Percentiles rank a stretch among this genome's conserved stretches.
Evolutionary conservation across 2,113 vertebrate species (phyloP).

Genomic region (Sapayoa aenigma): DNA sequence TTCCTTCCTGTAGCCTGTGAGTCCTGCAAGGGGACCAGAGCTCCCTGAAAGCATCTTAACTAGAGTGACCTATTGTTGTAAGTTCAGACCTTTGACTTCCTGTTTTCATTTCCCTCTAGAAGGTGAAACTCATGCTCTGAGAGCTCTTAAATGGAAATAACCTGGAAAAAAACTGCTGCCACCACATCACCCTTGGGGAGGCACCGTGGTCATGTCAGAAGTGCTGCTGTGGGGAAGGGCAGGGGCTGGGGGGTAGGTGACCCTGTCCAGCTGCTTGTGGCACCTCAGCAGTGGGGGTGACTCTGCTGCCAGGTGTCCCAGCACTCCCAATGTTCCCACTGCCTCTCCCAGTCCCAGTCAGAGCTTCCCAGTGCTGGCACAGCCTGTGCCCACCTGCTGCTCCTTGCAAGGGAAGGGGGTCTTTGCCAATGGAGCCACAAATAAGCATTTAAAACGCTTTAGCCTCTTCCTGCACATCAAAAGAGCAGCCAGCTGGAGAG

Average conservation of each 20-base stretch:
- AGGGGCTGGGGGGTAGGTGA: background rate
- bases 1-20: background rate
- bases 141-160: background rate
- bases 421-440: background rate
- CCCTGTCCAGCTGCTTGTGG: background rate
- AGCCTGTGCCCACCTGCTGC: accelerated
- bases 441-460: background rate
- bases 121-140: background rate
- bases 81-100: background rate
- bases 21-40: background rate
- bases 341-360: accelerated
- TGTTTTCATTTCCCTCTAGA: background rate
- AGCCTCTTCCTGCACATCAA: background rate
- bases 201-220: accelerated
- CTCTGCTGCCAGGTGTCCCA: background rate
- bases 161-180: background rate
- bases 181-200: accelerated
- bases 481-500: background rate
- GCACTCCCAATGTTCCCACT: accelerated
- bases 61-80: too few species aligned
- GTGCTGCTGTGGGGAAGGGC: background rate
- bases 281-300: background rate
- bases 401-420: background rate
- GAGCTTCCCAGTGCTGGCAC: background rate
- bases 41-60: background rate